phyloP scores from a whole-genome alignment of 2,113 vertebrate genomes.

The Tenebrosternarchus preto region DNA sequence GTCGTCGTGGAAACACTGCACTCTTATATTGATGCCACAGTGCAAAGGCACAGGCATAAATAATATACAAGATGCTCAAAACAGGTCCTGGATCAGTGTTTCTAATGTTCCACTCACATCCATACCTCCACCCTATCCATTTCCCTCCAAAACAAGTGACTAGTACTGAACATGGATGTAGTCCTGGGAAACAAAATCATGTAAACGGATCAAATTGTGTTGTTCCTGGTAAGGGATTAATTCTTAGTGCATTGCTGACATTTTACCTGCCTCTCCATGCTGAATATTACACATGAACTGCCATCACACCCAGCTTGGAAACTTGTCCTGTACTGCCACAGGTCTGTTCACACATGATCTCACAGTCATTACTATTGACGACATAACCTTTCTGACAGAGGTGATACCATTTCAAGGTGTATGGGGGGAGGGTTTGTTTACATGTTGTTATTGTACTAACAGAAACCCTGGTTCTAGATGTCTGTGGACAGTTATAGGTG shows the following conservation, averaged over 20 bases:
- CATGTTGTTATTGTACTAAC: no score
- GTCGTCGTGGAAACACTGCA: no score
- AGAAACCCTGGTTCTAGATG: no score
- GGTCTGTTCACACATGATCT: slow-evolving; percentile 4
- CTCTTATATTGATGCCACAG: no score
- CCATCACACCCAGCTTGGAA: slow-evolving; percentile 23
- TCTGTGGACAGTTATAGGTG: no score
- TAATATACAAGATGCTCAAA: not conserved
- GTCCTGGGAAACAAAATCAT: not conserved
- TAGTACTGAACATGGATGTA: not conserved
- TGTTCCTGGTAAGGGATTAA: slow-evolving; percentile 49
- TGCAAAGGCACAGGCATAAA: not conserved
- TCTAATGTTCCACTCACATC: no score
- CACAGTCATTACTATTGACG: slow-evolving; percentile 47
- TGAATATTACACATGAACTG: slow-evolving; percentile 47
- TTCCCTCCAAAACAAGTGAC: not conserved
- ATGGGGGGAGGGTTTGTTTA: not conserved
- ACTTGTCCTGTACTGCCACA: slow-evolving; percentile 5
- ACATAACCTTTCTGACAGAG: slow-evolving; percentile 46
- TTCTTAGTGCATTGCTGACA: slow-evolving; percentile 39
- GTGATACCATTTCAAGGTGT: slow-evolving; percentile 29
- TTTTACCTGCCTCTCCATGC: slow-evolving; percentile 18
- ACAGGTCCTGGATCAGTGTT: slow-evolving; percentile 4
- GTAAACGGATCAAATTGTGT: slow-evolving; percentile 57
- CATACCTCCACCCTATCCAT: not conserved